Base-by-base conservation (phyloP, 1,140 invertebrate genomes). In the Andricus grossulariae region DNA sequence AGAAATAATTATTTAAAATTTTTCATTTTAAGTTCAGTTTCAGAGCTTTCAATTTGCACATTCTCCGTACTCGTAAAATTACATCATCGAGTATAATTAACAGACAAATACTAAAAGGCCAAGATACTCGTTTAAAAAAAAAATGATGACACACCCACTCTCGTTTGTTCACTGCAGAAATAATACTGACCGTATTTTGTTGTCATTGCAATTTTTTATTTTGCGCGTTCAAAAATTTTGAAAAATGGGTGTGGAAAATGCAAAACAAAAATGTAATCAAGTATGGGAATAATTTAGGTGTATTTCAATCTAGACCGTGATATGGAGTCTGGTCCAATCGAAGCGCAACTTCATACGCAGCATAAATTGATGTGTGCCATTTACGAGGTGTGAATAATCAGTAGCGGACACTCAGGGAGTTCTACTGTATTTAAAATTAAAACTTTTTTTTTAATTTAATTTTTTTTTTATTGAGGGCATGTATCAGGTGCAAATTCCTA, bases 231-330 rank as follows among this genome's bases (percentile, higher is more conserved):
- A 19, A 54, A 18, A 54, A 19, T 21, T 10, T 55, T 19, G 3
- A 19, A 19, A 55, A 19, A 55, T 55, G 19, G n/a, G 5, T 21
- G 10, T 55, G 60, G 16, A 60, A 32, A 12, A 16, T 5, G 25
- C 39, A 0, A 16, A 15, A 32, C 39, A 16, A n/a, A 50, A 73
- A 18, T 3, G 1, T 13, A 51, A 74, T 60, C 19, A 49, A 74
- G 19, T 10, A 25, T 66, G 25, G n/a, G 25, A 66, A 66, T 66
- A 39, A 66, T 45, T 7, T 66, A 66, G 57, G 57, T 60, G 60
- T 21, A 45, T 66, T 32, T 45, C 25, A 39, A 66, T 66, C 60
- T 45, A 45, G 39, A 45, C 4, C 25, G 4, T 32, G 2, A 32
- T 32, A 3, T 32, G 25, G 25, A 32, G 25, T 10, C 39, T 39